These are phyloP conservation scores for Odontomyia ornata DNA, from an alignment of 2,888 invertebrate species.

Conservation along the genomic window DNA sequence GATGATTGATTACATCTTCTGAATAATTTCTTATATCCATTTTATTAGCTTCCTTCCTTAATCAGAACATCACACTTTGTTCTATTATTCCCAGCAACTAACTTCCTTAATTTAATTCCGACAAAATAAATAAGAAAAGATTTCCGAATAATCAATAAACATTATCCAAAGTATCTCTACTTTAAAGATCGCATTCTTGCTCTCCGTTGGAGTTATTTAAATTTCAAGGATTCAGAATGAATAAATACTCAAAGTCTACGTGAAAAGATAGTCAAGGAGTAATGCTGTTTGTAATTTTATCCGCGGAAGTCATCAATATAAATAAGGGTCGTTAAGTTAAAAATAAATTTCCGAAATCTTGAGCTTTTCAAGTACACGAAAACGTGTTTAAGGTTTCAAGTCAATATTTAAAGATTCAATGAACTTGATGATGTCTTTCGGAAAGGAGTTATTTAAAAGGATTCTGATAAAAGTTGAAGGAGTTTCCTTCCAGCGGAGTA, in stretches of 20 bases:
- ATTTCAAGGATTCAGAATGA: neutral
- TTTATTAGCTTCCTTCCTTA: neutral
- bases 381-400: too few species aligned
- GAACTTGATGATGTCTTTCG: too few species aligned
- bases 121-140: neutral
- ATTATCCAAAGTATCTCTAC: neutral
- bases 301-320: conserved; percentile 36
- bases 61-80: neutral
- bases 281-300: neutral
- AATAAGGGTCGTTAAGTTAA: conserved; percentile 23
- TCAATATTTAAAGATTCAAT: too few species aligned
- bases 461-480: too few species aligned
- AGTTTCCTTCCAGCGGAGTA: neutral
- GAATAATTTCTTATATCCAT: neutral
- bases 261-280: neutral
- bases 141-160: conserved; percentile 1
- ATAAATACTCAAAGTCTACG: neutral
- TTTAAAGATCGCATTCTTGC: neutral
- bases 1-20: conserved; percentile 27
- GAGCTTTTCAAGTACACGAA: neutral
- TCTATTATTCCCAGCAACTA: neutral
- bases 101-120: neutral
- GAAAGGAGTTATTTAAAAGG: too few species aligned
- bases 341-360: neutral
- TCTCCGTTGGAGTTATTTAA: neutral